These are phyloP conservation scores for Chrosomus eos DNA, from an alignment of 2,797 vertebrate genomes.

Conservation along the genomic window DNA sequence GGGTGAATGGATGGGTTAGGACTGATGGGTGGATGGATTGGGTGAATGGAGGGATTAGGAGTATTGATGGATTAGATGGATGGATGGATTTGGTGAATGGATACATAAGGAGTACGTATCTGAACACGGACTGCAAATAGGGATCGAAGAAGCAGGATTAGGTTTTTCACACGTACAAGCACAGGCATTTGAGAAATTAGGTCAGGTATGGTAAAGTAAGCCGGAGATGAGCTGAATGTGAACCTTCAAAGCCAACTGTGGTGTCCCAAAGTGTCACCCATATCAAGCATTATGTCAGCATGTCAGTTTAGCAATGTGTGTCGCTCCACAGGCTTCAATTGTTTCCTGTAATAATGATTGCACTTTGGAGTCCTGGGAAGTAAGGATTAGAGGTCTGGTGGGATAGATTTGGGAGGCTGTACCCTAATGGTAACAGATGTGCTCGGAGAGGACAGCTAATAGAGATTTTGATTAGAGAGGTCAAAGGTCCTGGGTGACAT, in stretches of 20 bases:
- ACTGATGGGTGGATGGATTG: too few species aligned
- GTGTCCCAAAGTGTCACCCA: neutral
- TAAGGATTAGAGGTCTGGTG: constrained; percentile 53
- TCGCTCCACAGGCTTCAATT: neutral
- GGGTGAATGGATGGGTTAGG: neutral
- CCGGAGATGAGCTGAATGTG: neutral
- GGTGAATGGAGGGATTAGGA: too few species aligned
- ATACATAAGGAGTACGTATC: constrained; percentile 13
- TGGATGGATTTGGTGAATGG: neutral
- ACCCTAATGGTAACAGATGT: constrained; percentile 2
- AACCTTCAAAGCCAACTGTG: neutral
- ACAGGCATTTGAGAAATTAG: constrained; percentile 23
- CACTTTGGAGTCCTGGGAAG: constrained; percentile 60
- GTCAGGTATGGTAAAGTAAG: constrained; percentile 30
- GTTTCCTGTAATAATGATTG: constrained; percentile 27
- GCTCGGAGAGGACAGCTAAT: neutral
- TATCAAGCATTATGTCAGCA: neutral
- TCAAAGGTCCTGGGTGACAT: neutral
- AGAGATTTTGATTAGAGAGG: neutral
- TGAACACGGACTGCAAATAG: neutral
- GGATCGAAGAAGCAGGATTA: neutral
- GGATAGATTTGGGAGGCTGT: neutral
- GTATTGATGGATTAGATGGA: too few species aligned
- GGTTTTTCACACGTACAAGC: constrained; percentile 9
- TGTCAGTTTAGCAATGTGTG: constrained; percentile 11